A percentile compares a stretch with the other conserved stretches of the same genome.
These are phyloP conservation scores for Mustelus asterias DNA, from an alignment of 2,113 vertebrate genomes.

Conservation along the genomic window DNA sequence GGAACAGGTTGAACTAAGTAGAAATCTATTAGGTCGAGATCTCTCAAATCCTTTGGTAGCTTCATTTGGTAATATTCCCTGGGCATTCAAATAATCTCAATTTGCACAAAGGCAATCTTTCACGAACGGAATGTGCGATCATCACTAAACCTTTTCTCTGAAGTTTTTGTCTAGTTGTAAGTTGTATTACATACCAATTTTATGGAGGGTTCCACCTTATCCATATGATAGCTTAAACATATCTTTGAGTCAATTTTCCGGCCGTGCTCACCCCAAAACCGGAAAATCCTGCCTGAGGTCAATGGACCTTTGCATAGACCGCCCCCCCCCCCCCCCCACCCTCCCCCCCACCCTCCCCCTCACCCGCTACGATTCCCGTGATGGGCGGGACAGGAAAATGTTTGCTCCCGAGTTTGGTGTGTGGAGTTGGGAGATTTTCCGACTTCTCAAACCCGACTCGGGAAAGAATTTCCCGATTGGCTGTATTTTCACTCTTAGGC, in stretches of 20 bases:
- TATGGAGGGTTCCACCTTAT: constrained; percentile 51
- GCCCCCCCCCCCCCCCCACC: too few species aligned
- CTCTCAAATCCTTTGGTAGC: not conserved
- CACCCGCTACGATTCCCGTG: too few species aligned
- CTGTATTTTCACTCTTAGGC: too few species aligned
- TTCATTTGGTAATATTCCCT: not conserved
- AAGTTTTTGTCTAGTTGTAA: constrained; percentile 44
- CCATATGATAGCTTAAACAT: constrained; percentile 54
- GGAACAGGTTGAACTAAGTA: not conserved
- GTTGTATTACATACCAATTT: constrained; percentile 49
- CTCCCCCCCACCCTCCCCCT: too few species aligned
- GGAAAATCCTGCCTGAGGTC: too few species aligned
- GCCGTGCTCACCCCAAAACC: too few species aligned
- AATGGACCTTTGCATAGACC: too few species aligned
- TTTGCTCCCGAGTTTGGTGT: too few species aligned
- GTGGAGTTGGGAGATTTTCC: too few species aligned
- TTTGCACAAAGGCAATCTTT: not conserved
- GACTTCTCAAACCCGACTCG: too few species aligned
- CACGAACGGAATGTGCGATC: not conserved
- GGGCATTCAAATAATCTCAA: not conserved
- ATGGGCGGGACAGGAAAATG: too few species aligned
- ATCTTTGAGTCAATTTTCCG: constrained; percentile 45
- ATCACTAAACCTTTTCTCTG: constrained; percentile 45
- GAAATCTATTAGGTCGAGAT: not conserved
- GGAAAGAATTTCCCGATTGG: too few species aligned